A percentile compares a stretch with the other conserved stretches of the same genome.
These are phyloP conservation scores for Passer domesticus DNA, from an alignment of 2,113 vertebrate genomes.

Conservation along the genomic window DNA sequence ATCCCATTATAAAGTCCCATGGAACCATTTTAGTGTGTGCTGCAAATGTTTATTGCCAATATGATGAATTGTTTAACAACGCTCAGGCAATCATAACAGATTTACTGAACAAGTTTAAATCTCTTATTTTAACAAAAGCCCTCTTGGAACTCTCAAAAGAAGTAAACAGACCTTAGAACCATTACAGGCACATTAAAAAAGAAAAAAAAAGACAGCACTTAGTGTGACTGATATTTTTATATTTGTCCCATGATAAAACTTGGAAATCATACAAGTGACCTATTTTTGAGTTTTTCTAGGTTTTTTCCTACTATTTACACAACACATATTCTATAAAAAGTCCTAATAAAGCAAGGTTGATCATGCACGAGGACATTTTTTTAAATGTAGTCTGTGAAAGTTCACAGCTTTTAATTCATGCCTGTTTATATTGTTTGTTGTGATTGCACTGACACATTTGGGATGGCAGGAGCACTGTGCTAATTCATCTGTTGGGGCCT, in stretches of 20 bases:
- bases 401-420: neutral
- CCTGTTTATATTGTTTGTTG: neutral
- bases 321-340: neutral
- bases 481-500: neutral
- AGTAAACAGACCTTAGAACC: neutral
- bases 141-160: neutral
- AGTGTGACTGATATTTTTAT: neutral
- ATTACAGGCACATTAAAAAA: neutral
- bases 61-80: slow-evolving; percentile 56
- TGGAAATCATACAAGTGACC: neutral
- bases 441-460: neutral
- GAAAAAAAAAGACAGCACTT: neutral
- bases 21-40: neutral
- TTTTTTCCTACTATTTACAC: neutral
- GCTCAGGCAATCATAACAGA: slow-evolving; percentile 25
- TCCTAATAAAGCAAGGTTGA: neutral
- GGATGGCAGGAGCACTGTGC: neutral
- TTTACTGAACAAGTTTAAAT: slow-evolving; percentile 34
- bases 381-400: neutral
- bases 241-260: neutral
- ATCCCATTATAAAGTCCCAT: neutral
- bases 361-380: neutral
- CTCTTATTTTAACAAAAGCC: slow-evolving; percentile 3
- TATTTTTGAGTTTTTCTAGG: neutral
- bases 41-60: slow-evolving; percentile 46